These are phyloP conservation scores for Limnephilus lunatus DNA, from an alignment of 2,888 invertebrate genomes.

Conservation along the genomic window DNA sequence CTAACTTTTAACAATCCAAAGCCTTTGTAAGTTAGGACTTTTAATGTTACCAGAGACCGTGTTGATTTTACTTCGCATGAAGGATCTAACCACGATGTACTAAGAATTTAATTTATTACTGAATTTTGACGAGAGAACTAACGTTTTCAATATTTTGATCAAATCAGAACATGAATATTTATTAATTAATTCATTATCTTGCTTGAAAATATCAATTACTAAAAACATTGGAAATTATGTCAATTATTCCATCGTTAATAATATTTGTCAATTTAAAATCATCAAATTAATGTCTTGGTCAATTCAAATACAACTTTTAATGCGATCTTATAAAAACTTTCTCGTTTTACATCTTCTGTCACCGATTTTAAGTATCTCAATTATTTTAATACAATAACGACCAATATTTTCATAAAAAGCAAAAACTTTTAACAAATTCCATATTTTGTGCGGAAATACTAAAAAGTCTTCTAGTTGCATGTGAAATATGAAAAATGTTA, in stretches of 20 bases:
- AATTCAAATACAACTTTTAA: slow-evolving; percentile 29
- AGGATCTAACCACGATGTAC: slow-evolving; percentile 21
- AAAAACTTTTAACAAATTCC: not conserved
- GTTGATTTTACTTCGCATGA: slow-evolving; percentile 50
- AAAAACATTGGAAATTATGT: slow-evolving; percentile 10
- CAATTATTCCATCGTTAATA: slow-evolving; percentile 32
- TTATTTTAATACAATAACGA: not conserved
- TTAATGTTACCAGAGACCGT: slow-evolving; percentile 65
- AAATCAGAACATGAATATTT: slow-evolving; percentile 17
- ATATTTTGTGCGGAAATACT: not conserved
- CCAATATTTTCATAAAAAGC: not conserved
- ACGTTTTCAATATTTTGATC: slow-evolving; percentile 7
- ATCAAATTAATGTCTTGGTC: not conserved
- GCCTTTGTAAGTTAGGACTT: slow-evolving; percentile 65
- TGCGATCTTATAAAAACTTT: not conserved
- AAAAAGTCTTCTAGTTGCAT: not conserved
- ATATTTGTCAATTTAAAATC: slow-evolving; percentile 40
- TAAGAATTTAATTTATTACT: slow-evolving; percentile 7
- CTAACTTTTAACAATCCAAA: slow-evolving; percentile 64
- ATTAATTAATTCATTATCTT: not conserved
- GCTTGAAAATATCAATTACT: slow-evolving; percentile 23
- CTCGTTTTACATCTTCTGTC: not conserved
- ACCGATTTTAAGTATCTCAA: not conserved
- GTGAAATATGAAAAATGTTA: not conserved
- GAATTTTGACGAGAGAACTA: not conserved